These are phyloP conservation scores for Teleiodes luculella DNA, from an alignment of 2,888 invertebrate species.

Conservation along the genomic window DNA sequence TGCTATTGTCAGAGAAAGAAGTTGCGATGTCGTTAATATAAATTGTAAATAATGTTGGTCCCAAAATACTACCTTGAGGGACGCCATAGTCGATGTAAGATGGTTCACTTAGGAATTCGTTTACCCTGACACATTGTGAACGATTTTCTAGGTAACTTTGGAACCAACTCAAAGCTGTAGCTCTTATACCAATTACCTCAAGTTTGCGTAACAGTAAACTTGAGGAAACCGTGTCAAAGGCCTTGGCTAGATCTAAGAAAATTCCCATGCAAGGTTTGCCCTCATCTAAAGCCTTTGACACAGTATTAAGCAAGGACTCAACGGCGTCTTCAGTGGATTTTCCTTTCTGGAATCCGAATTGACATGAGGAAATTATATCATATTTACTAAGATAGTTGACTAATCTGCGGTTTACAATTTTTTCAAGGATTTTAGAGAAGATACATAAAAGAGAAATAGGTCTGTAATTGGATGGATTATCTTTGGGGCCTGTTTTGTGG, in stretches of 20 bases:
- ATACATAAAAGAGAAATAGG: neutral
- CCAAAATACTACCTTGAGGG: neutral
- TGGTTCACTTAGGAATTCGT: neutral
- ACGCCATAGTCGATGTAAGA: neutral
- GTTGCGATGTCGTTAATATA: neutral
- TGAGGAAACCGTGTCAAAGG: neutral
- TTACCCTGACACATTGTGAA: neutral
- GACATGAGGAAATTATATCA: neutral
- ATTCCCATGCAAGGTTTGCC: neutral
- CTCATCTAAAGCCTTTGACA: neutral
- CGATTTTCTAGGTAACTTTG: neutral
- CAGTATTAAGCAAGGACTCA: neutral
- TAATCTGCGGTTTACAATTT: neutral
- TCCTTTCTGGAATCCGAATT: neutral
- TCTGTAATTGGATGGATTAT: neutral
- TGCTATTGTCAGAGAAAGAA: neutral
- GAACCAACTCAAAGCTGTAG: neutral
- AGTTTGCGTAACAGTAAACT: neutral
- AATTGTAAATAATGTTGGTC: neutral
- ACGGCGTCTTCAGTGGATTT: neutral
- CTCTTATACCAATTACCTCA: neutral
- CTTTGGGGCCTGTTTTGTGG: neutral
- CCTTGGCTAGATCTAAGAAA: neutral
- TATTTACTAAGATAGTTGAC: neutral
- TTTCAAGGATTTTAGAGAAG: neutral